Evolutionary conservation across 2,113 vertebrate species (phyloP).

Genomic region (Eulacestoma nigropectus): DNA sequence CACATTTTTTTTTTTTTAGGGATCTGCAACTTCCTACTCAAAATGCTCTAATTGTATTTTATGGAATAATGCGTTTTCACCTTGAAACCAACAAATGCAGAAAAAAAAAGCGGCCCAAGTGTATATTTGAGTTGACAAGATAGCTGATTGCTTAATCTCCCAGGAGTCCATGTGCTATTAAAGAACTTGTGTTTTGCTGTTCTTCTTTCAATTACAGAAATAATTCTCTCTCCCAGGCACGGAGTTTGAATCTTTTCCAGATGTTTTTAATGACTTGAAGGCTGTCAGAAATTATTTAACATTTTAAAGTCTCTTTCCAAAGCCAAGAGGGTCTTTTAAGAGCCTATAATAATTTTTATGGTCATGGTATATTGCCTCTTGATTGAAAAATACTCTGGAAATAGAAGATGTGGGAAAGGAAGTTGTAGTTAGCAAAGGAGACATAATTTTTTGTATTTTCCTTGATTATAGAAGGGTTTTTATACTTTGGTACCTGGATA

Average conservation of each 20-base stretch:
- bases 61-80: background rate
- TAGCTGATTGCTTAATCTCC: background rate
- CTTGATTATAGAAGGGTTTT: background rate
- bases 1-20: rapidly evolving
- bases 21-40: background rate
- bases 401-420: background rate
- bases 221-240: background rate
- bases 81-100: background rate
- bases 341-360: background rate
- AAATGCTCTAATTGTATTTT: background rate
- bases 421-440: background rate
- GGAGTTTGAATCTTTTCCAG: background rate
- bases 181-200: background rate
- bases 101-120: background rate
- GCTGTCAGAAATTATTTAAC: background rate
- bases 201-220: constrained; percentile 24
- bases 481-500: background rate
- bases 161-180: background rate
- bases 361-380: background rate
- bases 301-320: background rate
- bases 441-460: background rate
- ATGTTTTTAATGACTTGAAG: background rate
- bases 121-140: background rate
- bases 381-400: constrained; percentile 3
- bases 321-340: background rate